phyloP scores from a whole-genome alignment of 2,113 vertebrate species.

The Podocnemis expansa region DNA sequence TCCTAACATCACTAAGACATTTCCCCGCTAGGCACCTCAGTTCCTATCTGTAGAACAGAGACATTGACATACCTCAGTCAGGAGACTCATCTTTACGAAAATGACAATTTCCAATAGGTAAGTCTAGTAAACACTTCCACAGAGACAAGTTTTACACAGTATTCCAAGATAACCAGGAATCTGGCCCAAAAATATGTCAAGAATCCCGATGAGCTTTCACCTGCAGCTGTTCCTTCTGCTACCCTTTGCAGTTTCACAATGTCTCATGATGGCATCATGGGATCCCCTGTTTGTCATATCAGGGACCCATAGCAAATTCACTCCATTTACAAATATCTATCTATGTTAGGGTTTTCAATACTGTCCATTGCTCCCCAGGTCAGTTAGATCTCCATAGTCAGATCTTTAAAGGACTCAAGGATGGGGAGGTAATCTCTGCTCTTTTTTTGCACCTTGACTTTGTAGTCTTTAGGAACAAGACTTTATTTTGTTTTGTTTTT shows the following conservation, averaged over 20 bases:
- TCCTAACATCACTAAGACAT: neutral
- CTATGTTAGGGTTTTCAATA: neutral
- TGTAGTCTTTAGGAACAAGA: neutral
- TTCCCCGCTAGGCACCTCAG: neutral
- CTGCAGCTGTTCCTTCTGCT: neutral
- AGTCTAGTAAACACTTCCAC: neutral
- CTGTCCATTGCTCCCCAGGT: rapidly evolving
- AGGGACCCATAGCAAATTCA: neutral
- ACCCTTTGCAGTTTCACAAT: neutral
- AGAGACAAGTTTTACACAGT: neutral
- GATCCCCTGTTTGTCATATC: neutral
- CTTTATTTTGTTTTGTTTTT: neutral
- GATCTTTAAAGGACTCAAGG: neutral
- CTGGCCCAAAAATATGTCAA: neutral
- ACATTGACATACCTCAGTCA: no score
- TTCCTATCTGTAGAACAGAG: no score
- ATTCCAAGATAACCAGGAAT: neutral
- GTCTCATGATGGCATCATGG: neutral
- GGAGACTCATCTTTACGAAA: no score
- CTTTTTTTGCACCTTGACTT: neutral
- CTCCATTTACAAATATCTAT: neutral
- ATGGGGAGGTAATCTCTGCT: neutral
- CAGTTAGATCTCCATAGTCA: neutral
- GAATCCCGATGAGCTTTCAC: neutral
- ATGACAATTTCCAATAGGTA: no score